phyloP scores from a whole-genome alignment of 2,113 vertebrate species.

The Pachycephala philippinensis region DNA sequence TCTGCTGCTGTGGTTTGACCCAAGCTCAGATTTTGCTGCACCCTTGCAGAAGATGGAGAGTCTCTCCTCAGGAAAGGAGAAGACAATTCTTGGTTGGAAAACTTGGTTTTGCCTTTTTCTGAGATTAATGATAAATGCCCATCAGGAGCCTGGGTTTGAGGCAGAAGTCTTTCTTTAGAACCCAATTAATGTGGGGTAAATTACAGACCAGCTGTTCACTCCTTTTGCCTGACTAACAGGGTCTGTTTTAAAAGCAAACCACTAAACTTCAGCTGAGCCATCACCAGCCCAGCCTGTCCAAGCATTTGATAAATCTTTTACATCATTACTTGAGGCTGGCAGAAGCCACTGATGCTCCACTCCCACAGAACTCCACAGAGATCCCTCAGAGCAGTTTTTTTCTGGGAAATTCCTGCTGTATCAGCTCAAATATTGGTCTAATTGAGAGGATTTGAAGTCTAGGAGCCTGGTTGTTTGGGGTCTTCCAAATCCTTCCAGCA shows the following conservation, averaged over 20 bases:
- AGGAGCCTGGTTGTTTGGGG: neutral
- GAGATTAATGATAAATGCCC: neutral
- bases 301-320: neutral
- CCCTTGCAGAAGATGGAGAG: neutral
- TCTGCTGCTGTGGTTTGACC: neutral
- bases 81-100: neutral
- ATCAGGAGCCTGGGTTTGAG: neutral
- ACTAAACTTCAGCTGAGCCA: neutral
- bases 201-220: neutral
- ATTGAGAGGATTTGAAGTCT: neutral
- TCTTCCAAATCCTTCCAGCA: neutral
- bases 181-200: neutral
- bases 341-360: neutral
- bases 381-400: neutral
- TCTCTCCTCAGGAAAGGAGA: neutral
- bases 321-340: neutral
- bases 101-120: neutral
- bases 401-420: neutral
- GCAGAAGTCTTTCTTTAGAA: neutral
- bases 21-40: neutral
- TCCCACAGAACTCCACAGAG: neutral
- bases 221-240: neutral
- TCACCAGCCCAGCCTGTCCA: neutral
- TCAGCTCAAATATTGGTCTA: neutral
- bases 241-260: neutral